Base-by-base conservation (phyloP, 1,140 invertebrate species). In the Antheraea mylitta region DNA sequence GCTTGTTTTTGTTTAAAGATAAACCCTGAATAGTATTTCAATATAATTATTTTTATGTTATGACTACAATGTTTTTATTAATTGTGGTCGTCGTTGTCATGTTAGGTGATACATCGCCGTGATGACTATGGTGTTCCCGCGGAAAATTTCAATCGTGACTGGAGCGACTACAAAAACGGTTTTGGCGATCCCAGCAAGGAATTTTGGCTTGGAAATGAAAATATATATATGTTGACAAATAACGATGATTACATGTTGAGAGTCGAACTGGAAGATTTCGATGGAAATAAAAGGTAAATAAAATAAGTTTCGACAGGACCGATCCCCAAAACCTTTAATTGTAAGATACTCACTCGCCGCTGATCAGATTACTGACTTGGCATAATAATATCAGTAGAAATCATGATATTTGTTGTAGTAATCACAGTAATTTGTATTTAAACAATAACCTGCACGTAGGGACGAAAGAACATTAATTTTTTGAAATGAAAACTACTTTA, bases 141-240 rank as follows among this genome's bases (percentile, higher is more conserved):
- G 11, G 97, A 98, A 84, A 98, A 97, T 85, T 99, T 99, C 92
- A 98, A 98, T 85, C 93, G 97, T 13, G 97, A 98, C 80, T 99
- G 98, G 98, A 94, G 96, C n/a, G 97, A 98, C 81, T 99, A 99
- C 87, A 98, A 98, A 86, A 97, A 98, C 79, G 98, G 98, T 13
- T 99, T 99, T 84, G 98, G 98, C 6, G 97, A 98, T 88, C 96
- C 97, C 0, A 95, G 94, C 18, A 95, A 96, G 73, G 97, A 98
- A 90, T 97, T 98, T 89, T 99, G 98, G 97, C 92, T 99, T 18
- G 98, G 98, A 45, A 98, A 98, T 82, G 97, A 99, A 81, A 97
- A 98, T 81, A 97, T 99, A 69, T 98, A 98, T 86, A 97, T 97
- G 95, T 92, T 99, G 16, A 99, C 98, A n/a, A 98, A 98, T 81